phyloP scores from a whole-genome alignment of 2,888 invertebrate species.

The Tetranychus truncatus region DNA sequence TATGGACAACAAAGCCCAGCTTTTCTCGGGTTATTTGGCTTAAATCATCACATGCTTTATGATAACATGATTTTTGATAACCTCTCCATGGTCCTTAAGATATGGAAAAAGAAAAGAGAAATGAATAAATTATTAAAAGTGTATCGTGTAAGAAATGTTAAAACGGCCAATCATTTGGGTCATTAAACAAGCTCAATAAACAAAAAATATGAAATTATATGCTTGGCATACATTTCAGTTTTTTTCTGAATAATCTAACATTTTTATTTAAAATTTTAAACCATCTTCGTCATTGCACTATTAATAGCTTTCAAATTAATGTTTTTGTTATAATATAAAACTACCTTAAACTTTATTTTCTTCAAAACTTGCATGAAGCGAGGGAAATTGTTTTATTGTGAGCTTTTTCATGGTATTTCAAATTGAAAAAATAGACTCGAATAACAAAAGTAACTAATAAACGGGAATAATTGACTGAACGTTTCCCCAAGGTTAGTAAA shows the following conservation, averaged over 20 bases:
- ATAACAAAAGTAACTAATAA: too few relatives aligned
- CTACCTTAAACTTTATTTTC: not conserved
- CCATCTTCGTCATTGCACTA: not conserved
- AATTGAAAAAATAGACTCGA: too few relatives aligned
- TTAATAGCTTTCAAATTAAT: not conserved
- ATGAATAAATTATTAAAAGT: not conserved
- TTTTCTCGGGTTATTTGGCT: slow-evolving; percentile 25
- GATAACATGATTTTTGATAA: slow-evolving; percentile 25
- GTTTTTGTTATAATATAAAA: not conserved
- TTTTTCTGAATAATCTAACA: not conserved
- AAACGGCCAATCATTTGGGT: not conserved
- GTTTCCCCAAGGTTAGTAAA: too few relatives aligned
- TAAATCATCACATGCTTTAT: slow-evolving; percentile 25
- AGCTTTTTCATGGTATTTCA: too few relatives aligned
- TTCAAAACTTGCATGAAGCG: not conserved
- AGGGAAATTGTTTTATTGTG: not conserved
- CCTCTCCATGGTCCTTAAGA: slow-evolving; percentile 26
- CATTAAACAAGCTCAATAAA: not conserved
- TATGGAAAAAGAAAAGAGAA: not conserved
- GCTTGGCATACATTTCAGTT: not conserved
- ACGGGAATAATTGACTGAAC: too few relatives aligned
- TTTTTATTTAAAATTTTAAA: not conserved
- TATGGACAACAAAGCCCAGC: slow-evolving; percentile 22
- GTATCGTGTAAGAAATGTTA: too few relatives aligned
- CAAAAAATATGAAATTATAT: not conserved